phyloP scores from a whole-genome alignment of 2,113 vertebrate genomes.

The Odobenus rosmarus region DNA sequence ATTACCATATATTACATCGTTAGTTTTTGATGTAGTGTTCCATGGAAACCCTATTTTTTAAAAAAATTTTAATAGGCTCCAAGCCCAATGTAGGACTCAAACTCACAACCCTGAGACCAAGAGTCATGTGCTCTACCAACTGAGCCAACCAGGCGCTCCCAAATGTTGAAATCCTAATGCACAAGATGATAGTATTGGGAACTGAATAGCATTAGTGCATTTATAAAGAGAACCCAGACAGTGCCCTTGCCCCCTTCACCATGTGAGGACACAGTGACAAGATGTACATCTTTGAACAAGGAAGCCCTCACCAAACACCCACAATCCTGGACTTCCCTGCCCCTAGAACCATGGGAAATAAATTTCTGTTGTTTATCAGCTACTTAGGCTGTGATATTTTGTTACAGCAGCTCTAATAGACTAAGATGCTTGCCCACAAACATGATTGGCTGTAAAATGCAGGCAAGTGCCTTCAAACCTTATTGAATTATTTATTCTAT shows the following conservation, averaged over 20 bases:
- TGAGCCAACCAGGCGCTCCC: background rate
- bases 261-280: background rate
- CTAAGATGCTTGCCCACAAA: background rate
- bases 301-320: background rate
- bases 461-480: background rate
- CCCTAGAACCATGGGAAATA: background rate
- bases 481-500: background rate
- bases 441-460: background rate
- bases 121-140: background rate
- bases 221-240: background rate
- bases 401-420: background rate
- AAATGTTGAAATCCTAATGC: background rate
- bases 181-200: background rate
- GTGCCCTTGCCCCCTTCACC: background rate
- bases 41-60: background rate
- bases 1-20: too few species aligned
- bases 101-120: background rate
- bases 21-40: too few species aligned
- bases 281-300: background rate
- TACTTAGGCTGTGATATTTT: background rate
- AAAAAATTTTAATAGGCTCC: background rate
- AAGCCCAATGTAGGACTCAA: background rate
- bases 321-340: background rate
- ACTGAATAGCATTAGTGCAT: background rate
- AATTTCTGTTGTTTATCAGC: background rate